Conservation (phyloP, 2,888 invertebrate genomes). For the Latrodectus hesperus region DNA sequence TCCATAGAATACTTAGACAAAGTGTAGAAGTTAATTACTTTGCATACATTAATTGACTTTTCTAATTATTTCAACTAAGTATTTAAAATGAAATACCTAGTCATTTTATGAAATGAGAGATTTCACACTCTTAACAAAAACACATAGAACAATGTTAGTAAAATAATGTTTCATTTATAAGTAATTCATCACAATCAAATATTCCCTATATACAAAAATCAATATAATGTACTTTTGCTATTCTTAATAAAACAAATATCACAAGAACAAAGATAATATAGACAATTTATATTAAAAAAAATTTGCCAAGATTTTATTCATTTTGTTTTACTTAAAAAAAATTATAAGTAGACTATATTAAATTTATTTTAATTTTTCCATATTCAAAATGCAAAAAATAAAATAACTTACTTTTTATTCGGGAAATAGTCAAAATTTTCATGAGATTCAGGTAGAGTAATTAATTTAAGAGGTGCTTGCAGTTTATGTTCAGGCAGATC, state of each 20-base stretch:
- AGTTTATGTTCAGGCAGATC: slow-evolving; percentile 97
- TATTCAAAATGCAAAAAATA: neutral
- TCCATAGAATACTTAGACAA: too few relatives aligned
- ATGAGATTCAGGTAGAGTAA: slow-evolving; percentile 98
- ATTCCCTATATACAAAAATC: too few relatives aligned
- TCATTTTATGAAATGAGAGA: too few relatives aligned
- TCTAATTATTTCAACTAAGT: too few relatives aligned
- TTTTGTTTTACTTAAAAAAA: too few relatives aligned
- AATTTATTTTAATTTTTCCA: neutral
- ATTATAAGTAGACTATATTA: neutral
- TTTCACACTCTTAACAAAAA: too few relatives aligned
- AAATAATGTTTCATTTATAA: too few relatives aligned
- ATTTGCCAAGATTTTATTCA: neutral
- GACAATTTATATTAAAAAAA: neutral
- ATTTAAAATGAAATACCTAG: too few relatives aligned
- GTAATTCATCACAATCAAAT: too few relatives aligned
- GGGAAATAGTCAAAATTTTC: slow-evolving; percentile 84
- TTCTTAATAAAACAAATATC: neutral
- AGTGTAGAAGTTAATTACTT: too few relatives aligned
- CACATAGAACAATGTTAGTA: too few relatives aligned
- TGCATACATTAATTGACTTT: too few relatives aligned
- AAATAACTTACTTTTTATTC: slow-evolving; percentile 23
- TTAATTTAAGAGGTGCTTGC: slow-evolving; percentile 97
- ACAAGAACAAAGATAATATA: neutral
- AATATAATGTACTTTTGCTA: neutral